Evolutionary conservation across 2,888 invertebrate species (phyloP).

Genomic region (Pachydiplax longipennis): DNA sequence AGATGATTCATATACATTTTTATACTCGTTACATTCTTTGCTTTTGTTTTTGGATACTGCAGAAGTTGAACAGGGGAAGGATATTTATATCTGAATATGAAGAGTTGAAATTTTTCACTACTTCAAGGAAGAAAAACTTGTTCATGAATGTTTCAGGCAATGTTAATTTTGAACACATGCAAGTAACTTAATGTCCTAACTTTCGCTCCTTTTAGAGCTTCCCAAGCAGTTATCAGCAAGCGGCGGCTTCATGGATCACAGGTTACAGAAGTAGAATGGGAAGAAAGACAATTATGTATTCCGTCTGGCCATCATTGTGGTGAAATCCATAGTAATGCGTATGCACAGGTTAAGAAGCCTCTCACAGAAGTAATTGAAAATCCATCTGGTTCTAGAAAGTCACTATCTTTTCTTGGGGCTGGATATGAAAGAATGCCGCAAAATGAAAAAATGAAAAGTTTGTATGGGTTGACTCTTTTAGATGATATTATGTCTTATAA

Average conservation of each 20-base stretch:
- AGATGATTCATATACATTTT: too few relatives aligned
- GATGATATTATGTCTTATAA: constrained; percentile 5
- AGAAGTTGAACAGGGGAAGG: background rate
- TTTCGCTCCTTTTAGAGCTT: constrained; percentile 34
- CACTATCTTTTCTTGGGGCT: background rate
- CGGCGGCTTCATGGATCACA: constrained; percentile 36
- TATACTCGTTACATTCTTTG: background rate
- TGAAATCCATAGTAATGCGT: background rate
- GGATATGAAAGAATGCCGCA: background rate
- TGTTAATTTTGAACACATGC: background rate
- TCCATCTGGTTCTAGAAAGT: background rate
- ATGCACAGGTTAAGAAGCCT: constrained; percentile 15
- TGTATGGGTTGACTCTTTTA: constrained; percentile 11
- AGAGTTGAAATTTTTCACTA: background rate
- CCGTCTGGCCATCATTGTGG: constrained; percentile 18
- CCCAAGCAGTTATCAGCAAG: constrained; percentile 32
- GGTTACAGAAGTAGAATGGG: constrained; percentile 27
- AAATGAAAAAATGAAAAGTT: constrained; percentile 15
- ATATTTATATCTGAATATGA: background rate
- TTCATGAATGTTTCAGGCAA: background rate
- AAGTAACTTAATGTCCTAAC: background rate
- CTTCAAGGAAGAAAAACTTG: background rate
- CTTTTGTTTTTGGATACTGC: background rate
- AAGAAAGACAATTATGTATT: constrained; percentile 14
- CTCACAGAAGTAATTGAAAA: constrained; percentile 6